A percentile compares a stretch with the other conserved stretches of the same genome.
These are phyloP conservation scores for Platycheirus albimanus DNA, from an alignment of 2,888 invertebrate genomes.

Conservation along the genomic window DNA sequence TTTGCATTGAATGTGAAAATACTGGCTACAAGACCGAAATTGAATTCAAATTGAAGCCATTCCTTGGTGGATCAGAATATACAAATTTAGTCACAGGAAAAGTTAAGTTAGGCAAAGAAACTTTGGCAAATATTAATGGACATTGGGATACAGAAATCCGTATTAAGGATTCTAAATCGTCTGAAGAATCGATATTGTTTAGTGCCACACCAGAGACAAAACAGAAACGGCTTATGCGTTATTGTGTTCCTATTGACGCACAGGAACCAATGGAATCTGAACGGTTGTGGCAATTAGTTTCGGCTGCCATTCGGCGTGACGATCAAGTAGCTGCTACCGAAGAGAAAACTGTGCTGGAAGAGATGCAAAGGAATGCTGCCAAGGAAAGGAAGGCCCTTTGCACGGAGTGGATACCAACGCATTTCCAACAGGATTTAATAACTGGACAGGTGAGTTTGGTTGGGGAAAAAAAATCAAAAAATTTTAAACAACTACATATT, in stretches of 20 bases:
- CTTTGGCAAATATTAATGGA: conserved; percentile 92
- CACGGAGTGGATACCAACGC: conserved; percentile 88
- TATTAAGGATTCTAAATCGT: conserved; percentile 91
- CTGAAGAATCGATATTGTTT: conserved; percentile 88
- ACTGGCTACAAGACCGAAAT: conserved; percentile 96
- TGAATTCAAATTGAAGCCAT: conserved; percentile 97
- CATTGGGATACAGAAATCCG: conserved; percentile 96
- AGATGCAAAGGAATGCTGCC: conserved; percentile 90
- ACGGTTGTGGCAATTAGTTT: conserved; percentile 93
- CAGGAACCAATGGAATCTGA: conserved; percentile 94
- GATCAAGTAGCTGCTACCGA: conserved; percentile 95
- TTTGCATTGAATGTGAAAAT: conserved; percentile 92
- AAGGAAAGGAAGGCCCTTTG: conserved; percentile 87
- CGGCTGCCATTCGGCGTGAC: conserved; percentile 90
- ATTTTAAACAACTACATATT: too few species aligned
- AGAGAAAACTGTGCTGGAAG: conserved; percentile 94
- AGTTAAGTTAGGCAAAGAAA: conserved; percentile 94
- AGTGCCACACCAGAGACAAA: conserved; percentile 89
- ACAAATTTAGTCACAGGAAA: conserved; percentile 93
- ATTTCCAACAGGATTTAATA: conserved; percentile 87
- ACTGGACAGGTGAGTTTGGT: conserved; percentile 77
- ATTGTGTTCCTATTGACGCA: conserved; percentile 89
- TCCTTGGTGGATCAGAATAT: conserved; percentile 92
- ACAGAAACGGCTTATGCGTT: conserved; percentile 88
- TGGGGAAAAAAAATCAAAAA: too few species aligned